A percentile compares a stretch with the other conserved stretches of the same genome.
Conservation (phyloP, 2,113 vertebrate species). For the Chascanopsetta lugubris region DNA sequence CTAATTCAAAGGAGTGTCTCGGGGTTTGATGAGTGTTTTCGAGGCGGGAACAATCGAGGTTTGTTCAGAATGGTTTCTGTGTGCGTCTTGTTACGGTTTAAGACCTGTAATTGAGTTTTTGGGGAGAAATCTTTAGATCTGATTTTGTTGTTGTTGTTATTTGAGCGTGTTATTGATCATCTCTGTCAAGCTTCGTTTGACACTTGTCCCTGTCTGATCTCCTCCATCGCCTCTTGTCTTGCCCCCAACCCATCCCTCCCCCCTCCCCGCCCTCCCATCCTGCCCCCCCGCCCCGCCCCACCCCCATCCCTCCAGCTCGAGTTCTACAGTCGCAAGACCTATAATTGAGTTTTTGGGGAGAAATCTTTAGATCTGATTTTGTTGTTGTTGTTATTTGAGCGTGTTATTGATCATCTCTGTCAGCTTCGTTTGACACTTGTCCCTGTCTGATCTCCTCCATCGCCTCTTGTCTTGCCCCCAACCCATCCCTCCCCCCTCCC, state of each 20-base stretch:
- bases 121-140: constrained; percentile 59
- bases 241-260: constrained; percentile 17
- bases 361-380: constrained; percentile 58
- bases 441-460: constrained; percentile 34
- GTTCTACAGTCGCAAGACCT: constrained; percentile 37
- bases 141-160: constrained; percentile 36
- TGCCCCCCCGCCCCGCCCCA: no score
- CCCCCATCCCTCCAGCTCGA: constrained; percentile 23
- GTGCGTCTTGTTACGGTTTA: constrained; percentile 39
- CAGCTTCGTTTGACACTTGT: constrained; percentile 45
- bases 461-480: constrained; percentile 12
- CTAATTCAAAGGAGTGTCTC: constrained; percentile 44
- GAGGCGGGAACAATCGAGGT: constrained; percentile 62
- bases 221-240: constrained; percentile 22
- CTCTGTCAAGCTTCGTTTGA: constrained; percentile 43
- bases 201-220: constrained; percentile 39
- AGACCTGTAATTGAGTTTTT: constrained; percentile 69
- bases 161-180: constrained; percentile 63
- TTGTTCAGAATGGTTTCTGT: constrained; percentile 62
- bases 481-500: constrained; percentile 25
- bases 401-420: constrained; percentile 62
- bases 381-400: constrained; percentile 44
- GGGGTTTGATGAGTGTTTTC: constrained; percentile 60
- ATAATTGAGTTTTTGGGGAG: constrained; percentile 67
- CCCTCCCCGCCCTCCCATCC: constrained; percentile 19